Conservation (phyloP, 30 jellyfish, hydroid and myxozoan genomes). For the Nemopilema nomurai region DNA sequence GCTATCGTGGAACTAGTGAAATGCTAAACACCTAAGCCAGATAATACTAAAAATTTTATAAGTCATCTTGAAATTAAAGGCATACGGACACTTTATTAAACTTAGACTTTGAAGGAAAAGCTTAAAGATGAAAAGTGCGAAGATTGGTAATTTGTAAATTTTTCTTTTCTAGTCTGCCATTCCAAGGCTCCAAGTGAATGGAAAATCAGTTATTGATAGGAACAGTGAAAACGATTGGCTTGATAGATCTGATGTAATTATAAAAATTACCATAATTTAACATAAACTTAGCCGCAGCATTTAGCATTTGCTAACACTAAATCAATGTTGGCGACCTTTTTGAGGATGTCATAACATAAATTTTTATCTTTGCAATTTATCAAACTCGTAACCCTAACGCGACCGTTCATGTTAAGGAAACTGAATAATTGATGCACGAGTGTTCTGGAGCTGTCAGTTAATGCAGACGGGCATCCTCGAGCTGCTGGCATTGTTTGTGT, state of each 20-base stretch:
- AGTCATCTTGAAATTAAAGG: not conserved
- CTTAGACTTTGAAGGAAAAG: not conserved
- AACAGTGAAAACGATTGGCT: constrained; percentile 62
- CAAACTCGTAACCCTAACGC: too few relatives aligned
- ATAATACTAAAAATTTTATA: too few relatives aligned
- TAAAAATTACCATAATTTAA: constrained; percentile 14
- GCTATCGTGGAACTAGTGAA: too few relatives aligned
- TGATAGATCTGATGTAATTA: constrained; percentile 64
- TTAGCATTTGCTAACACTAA: not conserved
- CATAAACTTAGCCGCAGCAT: not conserved
- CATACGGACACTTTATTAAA: not conserved
- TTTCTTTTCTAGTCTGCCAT: constrained; percentile 59
- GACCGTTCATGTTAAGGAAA: too few relatives aligned
- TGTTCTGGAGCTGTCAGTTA: not conserved
- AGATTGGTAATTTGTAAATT: not conserved
- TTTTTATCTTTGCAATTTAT: too few relatives aligned
- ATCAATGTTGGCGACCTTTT: not conserved
- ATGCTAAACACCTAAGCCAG: too few relatives aligned
- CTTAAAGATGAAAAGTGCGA: not conserved
- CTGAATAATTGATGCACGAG: not conserved
- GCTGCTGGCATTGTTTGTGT: not conserved
- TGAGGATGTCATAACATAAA: too few relatives aligned
- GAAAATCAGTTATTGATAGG: constrained; percentile 36
- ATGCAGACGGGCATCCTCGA: not conserved
- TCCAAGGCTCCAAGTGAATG: constrained; percentile 75